Evolutionary conservation across 2,113 vertebrate genomes (phyloP).

Genomic region (Campylorhamphus procurvoides): DNA sequence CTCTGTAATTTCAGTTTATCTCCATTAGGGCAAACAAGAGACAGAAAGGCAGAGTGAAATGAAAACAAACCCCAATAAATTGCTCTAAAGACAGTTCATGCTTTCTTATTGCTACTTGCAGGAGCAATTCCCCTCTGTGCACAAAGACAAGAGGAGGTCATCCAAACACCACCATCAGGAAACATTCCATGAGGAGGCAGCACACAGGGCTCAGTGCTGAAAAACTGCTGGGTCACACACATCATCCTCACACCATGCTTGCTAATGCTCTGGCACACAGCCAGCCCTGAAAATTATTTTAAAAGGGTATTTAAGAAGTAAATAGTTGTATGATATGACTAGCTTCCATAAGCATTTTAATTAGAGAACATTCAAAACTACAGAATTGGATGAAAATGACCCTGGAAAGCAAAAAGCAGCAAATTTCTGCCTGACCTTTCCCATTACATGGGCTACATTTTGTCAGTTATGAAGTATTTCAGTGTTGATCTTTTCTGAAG

Average conservation of each 20-base stretch:
- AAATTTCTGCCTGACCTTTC: background rate
- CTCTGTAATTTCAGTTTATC: slow-evolving; percentile 20
- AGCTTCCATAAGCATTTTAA: background rate
- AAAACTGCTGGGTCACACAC: background rate
- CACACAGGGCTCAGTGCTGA: background rate
- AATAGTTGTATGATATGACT: background rate
- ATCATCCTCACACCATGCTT: background rate
- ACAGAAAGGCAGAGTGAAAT: slow-evolving; percentile 24
- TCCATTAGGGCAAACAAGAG: slow-evolving; percentile 18
- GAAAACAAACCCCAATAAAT: background rate
- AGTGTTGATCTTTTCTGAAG: background rate
- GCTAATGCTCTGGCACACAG: background rate
- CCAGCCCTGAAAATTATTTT: background rate
- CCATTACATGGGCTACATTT: accelerated
- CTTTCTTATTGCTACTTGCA: background rate
- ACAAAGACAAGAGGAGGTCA: background rate
- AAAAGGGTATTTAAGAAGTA: background rate
- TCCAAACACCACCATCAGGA: background rate
- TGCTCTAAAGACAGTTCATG: background rate
- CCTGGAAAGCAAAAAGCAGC: background rate
- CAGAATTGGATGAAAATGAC: background rate
- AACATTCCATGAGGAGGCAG: background rate
- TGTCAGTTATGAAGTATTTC: background rate
- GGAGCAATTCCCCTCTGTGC: background rate
- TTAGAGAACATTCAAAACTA: background rate